Conservation (phyloP, 2,113 vertebrate species). For the Leuciscus idus region DNA sequence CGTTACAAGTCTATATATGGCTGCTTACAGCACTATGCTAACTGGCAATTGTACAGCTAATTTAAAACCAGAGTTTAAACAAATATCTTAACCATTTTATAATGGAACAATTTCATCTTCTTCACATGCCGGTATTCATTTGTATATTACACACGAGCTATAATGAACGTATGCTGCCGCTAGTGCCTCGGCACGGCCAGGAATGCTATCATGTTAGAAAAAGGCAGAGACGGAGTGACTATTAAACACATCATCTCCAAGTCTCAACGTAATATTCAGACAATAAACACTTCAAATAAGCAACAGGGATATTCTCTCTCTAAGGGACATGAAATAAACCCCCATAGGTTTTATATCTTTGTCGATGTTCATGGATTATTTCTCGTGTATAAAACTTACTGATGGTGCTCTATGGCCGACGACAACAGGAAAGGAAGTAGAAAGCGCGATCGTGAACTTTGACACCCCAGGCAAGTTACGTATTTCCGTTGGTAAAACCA, state of each 20-base stretch:
- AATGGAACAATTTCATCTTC: neutral
- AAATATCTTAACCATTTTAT: neutral
- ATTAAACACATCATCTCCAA: neutral
- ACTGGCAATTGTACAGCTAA: neutral
- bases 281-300: neutral
- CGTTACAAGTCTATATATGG: accelerated
- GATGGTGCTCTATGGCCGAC: conserved; percentile 73
- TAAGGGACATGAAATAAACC: accelerated
- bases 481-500: conserved; percentile 58
- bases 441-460: conserved; percentile 66
- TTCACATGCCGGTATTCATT: neutral
- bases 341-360: neutral
- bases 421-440: conserved; percentile 79
- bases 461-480: conserved; percentile 53
- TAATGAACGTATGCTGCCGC: neutral
- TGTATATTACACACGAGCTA: neutral
- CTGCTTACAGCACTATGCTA: neutral
- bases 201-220: neutral
- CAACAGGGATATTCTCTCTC: accelerated
- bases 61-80: neutral
- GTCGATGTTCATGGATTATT: conserved; percentile 73
- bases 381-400: conserved; percentile 70
- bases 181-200: neutral
- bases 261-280: accelerated
- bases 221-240: accelerated